Conservation (phyloP, 1,140 invertebrate species). For the Antheraea pernyi region DNA sequence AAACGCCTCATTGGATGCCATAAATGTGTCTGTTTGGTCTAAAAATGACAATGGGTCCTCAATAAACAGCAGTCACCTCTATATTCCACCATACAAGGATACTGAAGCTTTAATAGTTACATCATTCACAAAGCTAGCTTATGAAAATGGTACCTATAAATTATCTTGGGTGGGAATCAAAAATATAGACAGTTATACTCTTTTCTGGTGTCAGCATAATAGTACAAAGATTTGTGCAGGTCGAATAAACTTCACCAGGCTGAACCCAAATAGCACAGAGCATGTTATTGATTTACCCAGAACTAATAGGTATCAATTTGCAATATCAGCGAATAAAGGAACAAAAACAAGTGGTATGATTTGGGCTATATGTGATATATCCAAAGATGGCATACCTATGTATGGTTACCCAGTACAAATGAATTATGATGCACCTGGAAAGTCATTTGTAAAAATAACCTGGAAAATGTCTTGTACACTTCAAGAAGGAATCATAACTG, state of each 20-base stretch:
- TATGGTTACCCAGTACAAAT: slow-evolving; percentile 85
- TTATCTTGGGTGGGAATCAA: slow-evolving; percentile 83
- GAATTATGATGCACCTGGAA: slow-evolving; percentile 75
- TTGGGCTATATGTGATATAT: slow-evolving; percentile 87
- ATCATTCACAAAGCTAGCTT: slow-evolving; percentile 83
- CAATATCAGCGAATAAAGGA: slow-evolving; percentile 85
- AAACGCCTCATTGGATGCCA: slow-evolving; percentile 47
- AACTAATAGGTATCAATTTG: slow-evolving; percentile 79
- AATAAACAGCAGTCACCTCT: slow-evolving; percentile 77
- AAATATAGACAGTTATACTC: slow-evolving; percentile 81
- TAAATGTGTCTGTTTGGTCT: slow-evolving; percentile 73
- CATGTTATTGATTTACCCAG: slow-evolving; percentile 62
- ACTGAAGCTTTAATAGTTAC: slow-evolving; percentile 81
- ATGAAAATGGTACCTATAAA: slow-evolving; percentile 83
- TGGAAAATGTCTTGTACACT: slow-evolving; percentile 87
- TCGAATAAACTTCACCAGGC: slow-evolving; percentile 56
- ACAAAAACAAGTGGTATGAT: slow-evolving; percentile 86
- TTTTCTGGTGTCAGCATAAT: slow-evolving; percentile 85
- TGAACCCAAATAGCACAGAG: slow-evolving; percentile 50
- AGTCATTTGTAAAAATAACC: slow-evolving; percentile 81
- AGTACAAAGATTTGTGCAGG: slow-evolving; percentile 58
- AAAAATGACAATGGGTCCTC: slow-evolving; percentile 81
- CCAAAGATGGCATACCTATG: slow-evolving; percentile 83
- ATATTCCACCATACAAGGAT: slow-evolving; percentile 80
- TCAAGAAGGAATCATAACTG: slow-evolving; percentile 82